A percentile compares a stretch with the other conserved stretches of the same genome.
phyloP scores from a whole-genome alignment of 1,140 invertebrate genomes.

The Stegodyphus mimosarum region DNA sequence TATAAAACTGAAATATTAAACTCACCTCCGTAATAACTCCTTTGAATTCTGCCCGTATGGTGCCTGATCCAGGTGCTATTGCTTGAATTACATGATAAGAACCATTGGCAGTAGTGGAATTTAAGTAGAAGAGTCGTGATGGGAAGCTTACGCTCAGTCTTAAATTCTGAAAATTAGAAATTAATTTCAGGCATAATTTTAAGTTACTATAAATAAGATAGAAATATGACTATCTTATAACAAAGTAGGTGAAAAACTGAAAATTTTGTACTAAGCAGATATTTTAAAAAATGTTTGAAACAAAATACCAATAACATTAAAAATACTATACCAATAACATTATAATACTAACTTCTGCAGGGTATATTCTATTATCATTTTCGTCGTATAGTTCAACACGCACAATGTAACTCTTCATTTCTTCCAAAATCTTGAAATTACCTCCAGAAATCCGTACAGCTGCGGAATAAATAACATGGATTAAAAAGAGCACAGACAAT shows the following conservation, averaged over 20 bases:
- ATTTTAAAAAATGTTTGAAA: neutral
- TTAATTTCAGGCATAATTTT: neutral
- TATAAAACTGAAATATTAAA: neutral
- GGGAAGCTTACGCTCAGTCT: constrained; percentile 75
- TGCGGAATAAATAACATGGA: neutral
- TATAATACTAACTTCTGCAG: constrained; percentile 1
- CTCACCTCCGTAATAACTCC: neutral
- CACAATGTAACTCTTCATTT: constrained; percentile 74
- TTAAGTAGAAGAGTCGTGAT: constrained; percentile 74
- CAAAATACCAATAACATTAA: neutral
- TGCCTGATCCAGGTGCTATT: constrained; percentile 28
- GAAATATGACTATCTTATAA: neutral
- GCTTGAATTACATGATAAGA: constrained; percentile 75
- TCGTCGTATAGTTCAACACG: constrained; percentile 78
- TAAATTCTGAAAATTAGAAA: constrained; percentile 68
- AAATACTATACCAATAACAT: neutral
- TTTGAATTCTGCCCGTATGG: constrained; percentile 25
- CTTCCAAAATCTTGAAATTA: constrained; percentile 24
- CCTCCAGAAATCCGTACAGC: constrained; percentile 17
- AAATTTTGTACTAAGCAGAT: neutral
- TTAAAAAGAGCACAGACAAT: too few species aligned
- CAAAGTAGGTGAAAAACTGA: neutral
- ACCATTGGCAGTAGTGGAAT: constrained; percentile 77
- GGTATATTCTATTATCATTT: constrained; percentile 71
- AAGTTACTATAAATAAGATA: neutral